Evolutionary conservation across 2,113 vertebrate genomes (phyloP), one percentile per base, ranked within the genome.

Genomic region (Phocoena phocoena): DNA sequence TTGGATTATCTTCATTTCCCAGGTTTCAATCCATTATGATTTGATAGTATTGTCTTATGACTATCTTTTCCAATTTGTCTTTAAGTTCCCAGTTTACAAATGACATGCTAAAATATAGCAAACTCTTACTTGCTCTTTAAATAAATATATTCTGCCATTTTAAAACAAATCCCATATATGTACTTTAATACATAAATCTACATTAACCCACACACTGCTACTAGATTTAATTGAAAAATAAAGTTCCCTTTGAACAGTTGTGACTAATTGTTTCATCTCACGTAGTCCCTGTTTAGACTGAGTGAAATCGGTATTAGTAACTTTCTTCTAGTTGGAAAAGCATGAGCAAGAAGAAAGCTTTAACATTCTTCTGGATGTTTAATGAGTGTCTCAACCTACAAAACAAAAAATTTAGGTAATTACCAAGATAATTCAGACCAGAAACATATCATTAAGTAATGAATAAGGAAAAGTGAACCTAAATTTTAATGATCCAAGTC

Each of bases 221-320:
- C 25, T 88, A 55, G 25, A 77, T 85, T 96, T 96, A 98, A 28
- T 36, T 63, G 44, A 96, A 81, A 96, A 62, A 5, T 62, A 84
- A 63, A 58, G 25, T 79, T 91, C 4, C 28, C 36, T 96, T 93
- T 67, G 44, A n/a, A 2, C 88, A 6, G 7, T 58, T 79, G 15
- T 82, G 70, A 44, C 62, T 83, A 82, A 44, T 92, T 88, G 65
- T 92, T 94, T 77, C 60, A 58, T 83, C 21, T 93, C 20, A 70
- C 18, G 28, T 44, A 44, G 33, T 80, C 62, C n/a, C 15, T 94
- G 15, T 95, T 80, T 71, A 91, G 36, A 88, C 5, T 88, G 60
- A 93, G 26, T 91, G 20, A 96, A 88, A 93, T 90, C 14, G 65
- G 9, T 80, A 25, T 86, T 50, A 53, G 25, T 87, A 82, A 70